Evolutionary conservation across 2,797 vertebrate genomes (phyloP).

Genomic region (Euphonia xanthogaster): DNA sequence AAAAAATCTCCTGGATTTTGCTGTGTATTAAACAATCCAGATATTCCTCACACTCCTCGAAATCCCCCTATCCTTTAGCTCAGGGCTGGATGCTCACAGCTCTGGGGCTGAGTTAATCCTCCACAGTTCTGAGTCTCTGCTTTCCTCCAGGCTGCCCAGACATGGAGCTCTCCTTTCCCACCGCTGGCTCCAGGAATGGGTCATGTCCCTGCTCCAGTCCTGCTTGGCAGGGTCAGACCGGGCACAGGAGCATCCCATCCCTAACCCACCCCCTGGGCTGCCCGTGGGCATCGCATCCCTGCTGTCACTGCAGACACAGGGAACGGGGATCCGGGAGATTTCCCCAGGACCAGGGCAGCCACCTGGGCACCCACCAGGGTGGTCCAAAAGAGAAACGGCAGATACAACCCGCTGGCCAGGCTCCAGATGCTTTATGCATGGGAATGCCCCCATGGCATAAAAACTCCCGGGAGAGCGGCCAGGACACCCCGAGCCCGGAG

Average conservation of each 20-base stretch:
- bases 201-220: background rate
- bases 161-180: background rate
- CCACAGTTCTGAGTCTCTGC: background rate
- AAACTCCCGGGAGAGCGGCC: background rate
- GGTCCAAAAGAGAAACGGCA: background rate
- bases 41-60: background rate
- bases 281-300: background rate
- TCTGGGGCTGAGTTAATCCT: background rate
- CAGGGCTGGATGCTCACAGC: background rate
- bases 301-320: background rate
- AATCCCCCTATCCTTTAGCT: background rate
- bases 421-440: background rate
- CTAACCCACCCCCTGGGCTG: background rate
- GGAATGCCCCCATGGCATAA: background rate
- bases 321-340: background rate
- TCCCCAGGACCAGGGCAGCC: rapidly evolving
- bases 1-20: background rate
- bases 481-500: no score
- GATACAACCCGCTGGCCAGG: background rate
- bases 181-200: rapidly evolving
- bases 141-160: background rate
- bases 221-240: background rate
- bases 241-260: background rate
- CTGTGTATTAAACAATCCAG: background rate
- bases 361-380: background rate